Percentiles rank a stretch among this genome's conserved stretches.
Evolutionary conservation across 2,113 vertebrate genomes (phyloP).

Genomic region (Rhipidura dahli): DNA sequence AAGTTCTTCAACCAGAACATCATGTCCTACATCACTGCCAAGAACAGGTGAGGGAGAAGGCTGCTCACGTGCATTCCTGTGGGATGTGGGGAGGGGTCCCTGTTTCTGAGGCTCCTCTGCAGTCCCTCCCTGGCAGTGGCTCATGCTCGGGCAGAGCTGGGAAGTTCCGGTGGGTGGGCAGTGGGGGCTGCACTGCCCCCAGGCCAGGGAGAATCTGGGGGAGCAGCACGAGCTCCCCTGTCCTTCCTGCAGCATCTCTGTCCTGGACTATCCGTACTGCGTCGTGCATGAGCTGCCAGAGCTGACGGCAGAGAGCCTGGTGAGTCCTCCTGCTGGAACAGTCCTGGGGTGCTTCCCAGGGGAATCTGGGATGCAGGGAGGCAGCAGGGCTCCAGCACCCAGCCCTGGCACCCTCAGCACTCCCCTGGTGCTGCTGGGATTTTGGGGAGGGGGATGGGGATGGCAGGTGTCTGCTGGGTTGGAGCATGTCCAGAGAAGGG

Average conservation of each 20-base stretch:
- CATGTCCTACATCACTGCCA: conserved; percentile 99
- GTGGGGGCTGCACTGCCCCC: not conserved
- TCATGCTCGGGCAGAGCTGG: not conserved
- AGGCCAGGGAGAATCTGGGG: not conserved
- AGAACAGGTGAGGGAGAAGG: conserved; percentile 84
- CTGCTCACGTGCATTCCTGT: not conserved
- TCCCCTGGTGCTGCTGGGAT: not conserved
- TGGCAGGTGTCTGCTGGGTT: not conserved
- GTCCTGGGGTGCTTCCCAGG: rapidly evolving
- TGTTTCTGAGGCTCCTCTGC: not conserved
- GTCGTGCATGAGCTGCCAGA: conserved; percentile 94
- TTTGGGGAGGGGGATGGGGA: not conserved
- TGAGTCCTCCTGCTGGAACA: conserved; percentile 45
- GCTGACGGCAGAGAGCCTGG: conserved; percentile 95
- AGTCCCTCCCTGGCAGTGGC: not conserved
- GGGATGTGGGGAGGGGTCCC: not conserved
- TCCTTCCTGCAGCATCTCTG: conserved; percentile 84
- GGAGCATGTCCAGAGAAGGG: rapidly evolving
- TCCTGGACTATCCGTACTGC: conserved; percentile 92
- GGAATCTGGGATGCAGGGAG: not conserved
- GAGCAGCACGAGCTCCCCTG: rapidly evolving
- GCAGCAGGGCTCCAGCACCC: not conserved
- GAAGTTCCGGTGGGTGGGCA: not conserved
- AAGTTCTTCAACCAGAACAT: conserved; percentile 99
- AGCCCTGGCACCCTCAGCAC: not conserved